Conservation (phyloP, 2,888 invertebrate species). For the Cacoxenus indagator region DNA sequence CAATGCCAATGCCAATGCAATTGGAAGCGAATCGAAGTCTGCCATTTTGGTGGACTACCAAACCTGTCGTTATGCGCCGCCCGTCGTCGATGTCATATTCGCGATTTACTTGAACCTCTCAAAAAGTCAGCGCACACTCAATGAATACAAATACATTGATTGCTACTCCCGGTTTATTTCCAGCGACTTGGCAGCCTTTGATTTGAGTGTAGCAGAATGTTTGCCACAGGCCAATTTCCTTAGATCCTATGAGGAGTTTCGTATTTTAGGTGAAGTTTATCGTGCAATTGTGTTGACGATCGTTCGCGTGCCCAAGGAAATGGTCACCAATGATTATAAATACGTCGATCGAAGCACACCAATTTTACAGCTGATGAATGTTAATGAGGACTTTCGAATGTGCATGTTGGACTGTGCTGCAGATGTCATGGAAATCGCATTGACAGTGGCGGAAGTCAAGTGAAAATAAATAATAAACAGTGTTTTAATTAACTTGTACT, state of each 20-base stretch:
- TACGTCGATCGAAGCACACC: slow-evolving; percentile 43
- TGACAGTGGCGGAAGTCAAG: slow-evolving; percentile 1
- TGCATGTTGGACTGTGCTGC: slow-evolving; percentile 41
- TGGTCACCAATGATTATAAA: slow-evolving; percentile 55
- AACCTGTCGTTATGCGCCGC: slow-evolving; percentile 63
- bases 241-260: slow-evolving; percentile 55
- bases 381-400: slow-evolving; percentile 36
- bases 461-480: not conserved
- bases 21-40: slow-evolving; percentile 18
- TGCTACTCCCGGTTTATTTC: slow-evolving; percentile 57
- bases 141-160: slow-evolving; percentile 45
- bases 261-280: slow-evolving; percentile 54
- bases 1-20: not conserved
- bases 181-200: slow-evolving; percentile 53
- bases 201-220: slow-evolving; percentile 39
- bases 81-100: slow-evolving; percentile 63
- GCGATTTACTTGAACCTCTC: slow-evolving; percentile 60
- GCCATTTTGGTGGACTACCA: slow-evolving; percentile 67
- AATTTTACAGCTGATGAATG: slow-evolving; percentile 40
- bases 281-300: slow-evolving; percentile 51
- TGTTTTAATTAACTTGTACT: not conserved
- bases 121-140: slow-evolving; percentile 32
- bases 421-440: slow-evolving; percentile 43
- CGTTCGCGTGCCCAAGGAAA: slow-evolving; percentile 49
- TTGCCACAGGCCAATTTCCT: slow-evolving; percentile 45